Percentiles rank a stretch among this genome's conserved stretches.
Conservation (phyloP, 2,113 vertebrate species). For the Cyrtonyx montezumae region DNA sequence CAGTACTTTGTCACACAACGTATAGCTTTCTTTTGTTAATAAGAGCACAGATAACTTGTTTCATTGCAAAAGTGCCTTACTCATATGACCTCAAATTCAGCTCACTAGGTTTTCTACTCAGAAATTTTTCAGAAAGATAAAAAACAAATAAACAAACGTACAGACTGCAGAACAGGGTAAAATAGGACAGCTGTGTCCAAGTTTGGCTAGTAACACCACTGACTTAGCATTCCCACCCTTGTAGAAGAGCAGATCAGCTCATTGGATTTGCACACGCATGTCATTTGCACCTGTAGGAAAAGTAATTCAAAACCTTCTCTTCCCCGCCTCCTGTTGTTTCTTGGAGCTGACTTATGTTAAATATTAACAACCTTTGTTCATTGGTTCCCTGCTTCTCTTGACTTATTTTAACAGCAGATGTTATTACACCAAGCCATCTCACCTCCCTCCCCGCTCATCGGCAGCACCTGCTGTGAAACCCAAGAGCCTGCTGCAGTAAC, state of each 20-base stretch:
- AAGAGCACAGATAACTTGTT: not conserved
- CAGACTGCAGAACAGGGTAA: not conserved
- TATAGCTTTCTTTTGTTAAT: not conserved
- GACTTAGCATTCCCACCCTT: not conserved
- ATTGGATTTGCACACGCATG: not conserved
- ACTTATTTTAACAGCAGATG: constrained; percentile 63
- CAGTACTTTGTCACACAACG: not conserved
- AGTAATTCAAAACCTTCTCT: constrained; percentile 51
- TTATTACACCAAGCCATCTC: constrained; percentile 44
- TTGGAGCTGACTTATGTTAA: constrained; percentile 46
- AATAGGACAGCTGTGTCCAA: not conserved
- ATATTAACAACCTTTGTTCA: constrained; percentile 63
- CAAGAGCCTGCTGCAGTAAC: constrained; percentile 30
- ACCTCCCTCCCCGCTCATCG: constrained; percentile 33
- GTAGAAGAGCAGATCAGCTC: not conserved
- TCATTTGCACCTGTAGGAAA: constrained; percentile 42
- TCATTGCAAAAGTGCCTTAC: not conserved
- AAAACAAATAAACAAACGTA: not conserved
- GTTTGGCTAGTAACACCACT: not conserved
- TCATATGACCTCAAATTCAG: not conserved
- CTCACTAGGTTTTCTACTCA: not conserved
- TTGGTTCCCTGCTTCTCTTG: constrained; percentile 46
- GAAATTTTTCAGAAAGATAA: not conserved
- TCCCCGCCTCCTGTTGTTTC: not conserved
- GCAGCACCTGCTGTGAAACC: constrained; percentile 19